These are phyloP conservation scores for Spialia ferax DNA, from an alignment of 2,888 invertebrate species.

Conservation along the genomic window DNA sequence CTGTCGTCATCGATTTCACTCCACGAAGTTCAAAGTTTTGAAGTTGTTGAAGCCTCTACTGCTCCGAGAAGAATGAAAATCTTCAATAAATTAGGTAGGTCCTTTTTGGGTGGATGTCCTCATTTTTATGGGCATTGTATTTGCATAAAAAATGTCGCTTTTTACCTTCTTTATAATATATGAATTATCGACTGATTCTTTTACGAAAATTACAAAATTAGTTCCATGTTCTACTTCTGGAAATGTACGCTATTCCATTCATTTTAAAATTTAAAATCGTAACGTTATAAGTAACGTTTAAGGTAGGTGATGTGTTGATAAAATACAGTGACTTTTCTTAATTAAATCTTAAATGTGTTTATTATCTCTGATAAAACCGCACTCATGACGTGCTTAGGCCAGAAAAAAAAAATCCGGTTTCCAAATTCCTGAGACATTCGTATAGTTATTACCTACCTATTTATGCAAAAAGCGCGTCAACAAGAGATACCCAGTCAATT, in stretches of 20 bases:
- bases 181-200: too few relatives aligned
- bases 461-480: slow-evolving; percentile 24
- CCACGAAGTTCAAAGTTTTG: slow-evolving; percentile 55
- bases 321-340: too few relatives aligned
- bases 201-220: too few relatives aligned
- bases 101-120: too few relatives aligned
- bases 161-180: too few relatives aligned
- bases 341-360: background rate
- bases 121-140: too few relatives aligned
- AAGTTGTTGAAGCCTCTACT: slow-evolving; percentile 41
- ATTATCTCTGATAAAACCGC: background rate
- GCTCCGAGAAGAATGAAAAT: background rate
- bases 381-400: background rate
- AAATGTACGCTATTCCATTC: too few relatives aligned
- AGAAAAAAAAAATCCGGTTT: slow-evolving; percentile 3
- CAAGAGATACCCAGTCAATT: slow-evolving; percentile 29
- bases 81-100: background rate
- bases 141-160: background rate
- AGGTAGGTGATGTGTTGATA: too few relatives aligned
- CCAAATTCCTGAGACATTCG: background rate
- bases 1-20: slow-evolving; percentile 68
- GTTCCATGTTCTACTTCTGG: too few relatives aligned
- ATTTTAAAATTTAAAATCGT: too few relatives aligned
- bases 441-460: background rate
- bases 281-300: too few relatives aligned